Evolutionary conservation across 2,113 vertebrate species (phyloP).

Genomic region (Ovis canadensis): DNA sequence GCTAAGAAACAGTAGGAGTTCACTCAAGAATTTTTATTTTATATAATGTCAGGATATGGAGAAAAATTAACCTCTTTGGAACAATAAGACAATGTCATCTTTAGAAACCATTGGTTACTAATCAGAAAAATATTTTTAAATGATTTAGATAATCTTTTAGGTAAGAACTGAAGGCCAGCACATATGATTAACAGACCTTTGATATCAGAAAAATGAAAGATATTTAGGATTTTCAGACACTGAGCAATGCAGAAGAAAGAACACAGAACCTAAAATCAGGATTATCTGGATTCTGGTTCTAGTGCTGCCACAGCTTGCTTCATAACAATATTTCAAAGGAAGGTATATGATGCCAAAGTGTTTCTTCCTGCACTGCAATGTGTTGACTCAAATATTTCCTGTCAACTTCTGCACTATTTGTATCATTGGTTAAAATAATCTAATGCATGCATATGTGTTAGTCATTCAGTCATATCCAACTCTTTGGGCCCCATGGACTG

Average conservation of each 20-base stretch:
- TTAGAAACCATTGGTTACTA: neutral
- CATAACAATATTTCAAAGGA: neutral
- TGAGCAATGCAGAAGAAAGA: neutral
- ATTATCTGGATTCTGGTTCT: neutral
- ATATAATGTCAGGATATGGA: neutral
- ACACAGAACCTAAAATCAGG: neutral
- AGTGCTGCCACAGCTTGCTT: neutral
- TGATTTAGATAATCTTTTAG: neutral
- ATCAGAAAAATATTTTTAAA: neutral
- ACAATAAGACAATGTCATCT: neutral
- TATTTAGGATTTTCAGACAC: neutral
- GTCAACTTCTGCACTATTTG: neutral
- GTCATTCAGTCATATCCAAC: neutral
- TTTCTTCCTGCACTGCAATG: neutral
- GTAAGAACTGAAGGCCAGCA: neutral
- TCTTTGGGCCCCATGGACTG: fast-evolving
- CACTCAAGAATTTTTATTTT: slow-evolving; percentile 16
- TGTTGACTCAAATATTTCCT: slow-evolving; percentile 1
- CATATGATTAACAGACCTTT: neutral
- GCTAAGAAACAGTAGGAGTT: neutral
- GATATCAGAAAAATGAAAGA: neutral
- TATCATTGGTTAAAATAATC: neutral
- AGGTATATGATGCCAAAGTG: neutral
- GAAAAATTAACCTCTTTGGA: neutral
- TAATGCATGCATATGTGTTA: neutral